phyloP scores from a whole-genome alignment of 2,113 vertebrate species.

The Ornithorhynchus anatinus region DNA sequence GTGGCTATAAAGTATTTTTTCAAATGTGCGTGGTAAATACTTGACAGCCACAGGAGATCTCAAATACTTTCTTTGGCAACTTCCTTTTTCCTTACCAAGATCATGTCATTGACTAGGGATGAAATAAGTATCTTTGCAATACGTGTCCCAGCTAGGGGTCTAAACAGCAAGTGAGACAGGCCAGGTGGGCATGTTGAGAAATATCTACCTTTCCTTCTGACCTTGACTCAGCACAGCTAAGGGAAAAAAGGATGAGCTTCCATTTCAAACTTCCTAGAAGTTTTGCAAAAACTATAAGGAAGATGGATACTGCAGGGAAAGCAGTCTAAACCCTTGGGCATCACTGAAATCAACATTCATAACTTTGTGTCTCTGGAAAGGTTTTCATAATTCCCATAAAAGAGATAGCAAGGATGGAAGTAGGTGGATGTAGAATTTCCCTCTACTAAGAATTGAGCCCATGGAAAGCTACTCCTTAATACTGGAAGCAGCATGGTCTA shows the following conservation, averaged over 20 bases:
- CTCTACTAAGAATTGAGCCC: not conserved
- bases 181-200: not conserved
- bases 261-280: no score
- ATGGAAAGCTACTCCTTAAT: no score
- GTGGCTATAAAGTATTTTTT: constrained; percentile 48
- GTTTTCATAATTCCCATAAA: not conserved
- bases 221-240: not conserved
- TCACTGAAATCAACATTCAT: not conserved
- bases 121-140: not conserved
- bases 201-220: not conserved
- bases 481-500: no score
- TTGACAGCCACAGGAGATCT: not conserved
- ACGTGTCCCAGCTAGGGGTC: constrained; percentile 12
- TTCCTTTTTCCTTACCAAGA: not conserved
- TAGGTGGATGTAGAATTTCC: constrained; percentile 19
- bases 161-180: not conserved
- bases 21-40: constrained; percentile 31
- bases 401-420: constrained; percentile 14
- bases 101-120: not conserved
- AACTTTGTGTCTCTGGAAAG: not conserved
- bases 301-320: not conserved
- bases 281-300: not conserved
- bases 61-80: constrained; percentile 1
- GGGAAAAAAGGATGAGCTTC: not conserved
- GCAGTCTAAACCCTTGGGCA: not conserved